Evolutionary conservation across 2,113 vertebrate genomes (phyloP).

Genomic region (Uria aalge): DNA sequence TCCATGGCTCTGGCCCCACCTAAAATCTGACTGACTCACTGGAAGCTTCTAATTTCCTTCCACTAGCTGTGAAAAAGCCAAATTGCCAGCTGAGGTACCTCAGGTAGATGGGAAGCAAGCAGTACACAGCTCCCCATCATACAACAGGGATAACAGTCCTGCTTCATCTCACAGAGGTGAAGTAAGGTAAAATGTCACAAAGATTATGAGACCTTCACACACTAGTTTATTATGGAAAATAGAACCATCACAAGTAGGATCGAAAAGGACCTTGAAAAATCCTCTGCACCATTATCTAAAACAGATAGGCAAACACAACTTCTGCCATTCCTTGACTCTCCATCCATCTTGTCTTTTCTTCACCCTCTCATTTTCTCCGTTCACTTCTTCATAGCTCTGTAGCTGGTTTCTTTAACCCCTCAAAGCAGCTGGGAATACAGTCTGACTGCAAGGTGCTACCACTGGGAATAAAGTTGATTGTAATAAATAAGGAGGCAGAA

Average conservation of each 20-base stretch:
- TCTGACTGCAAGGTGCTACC: neutral
- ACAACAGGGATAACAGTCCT: neutral
- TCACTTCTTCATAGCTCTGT: neutral
- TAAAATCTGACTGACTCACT: neutral
- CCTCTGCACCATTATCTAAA: neutral
- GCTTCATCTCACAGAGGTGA: neutral
- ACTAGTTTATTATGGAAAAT: neutral
- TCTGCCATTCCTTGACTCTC: neutral
- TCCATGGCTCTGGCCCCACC: neutral
- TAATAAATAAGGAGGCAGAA: slow-evolving; percentile 56
- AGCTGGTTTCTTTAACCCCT: neutral
- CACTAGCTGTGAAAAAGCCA: neutral
- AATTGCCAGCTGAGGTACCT: neutral
- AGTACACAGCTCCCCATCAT: neutral
- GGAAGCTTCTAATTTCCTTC: neutral
- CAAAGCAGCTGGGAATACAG: neutral
- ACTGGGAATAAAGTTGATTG: slow-evolving; percentile 14
- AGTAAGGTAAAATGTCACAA: neutral
- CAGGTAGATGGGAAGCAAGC: neutral
- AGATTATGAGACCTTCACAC: neutral
- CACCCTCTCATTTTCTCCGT: neutral
- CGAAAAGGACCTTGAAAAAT: slow-evolving; percentile 25
- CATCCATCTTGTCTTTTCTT: neutral
- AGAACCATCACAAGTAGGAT: neutral
- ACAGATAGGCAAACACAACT: neutral